Conservation (phyloP, 2,113 vertebrate species). For the Heterotilapia buettikoferi region DNA sequence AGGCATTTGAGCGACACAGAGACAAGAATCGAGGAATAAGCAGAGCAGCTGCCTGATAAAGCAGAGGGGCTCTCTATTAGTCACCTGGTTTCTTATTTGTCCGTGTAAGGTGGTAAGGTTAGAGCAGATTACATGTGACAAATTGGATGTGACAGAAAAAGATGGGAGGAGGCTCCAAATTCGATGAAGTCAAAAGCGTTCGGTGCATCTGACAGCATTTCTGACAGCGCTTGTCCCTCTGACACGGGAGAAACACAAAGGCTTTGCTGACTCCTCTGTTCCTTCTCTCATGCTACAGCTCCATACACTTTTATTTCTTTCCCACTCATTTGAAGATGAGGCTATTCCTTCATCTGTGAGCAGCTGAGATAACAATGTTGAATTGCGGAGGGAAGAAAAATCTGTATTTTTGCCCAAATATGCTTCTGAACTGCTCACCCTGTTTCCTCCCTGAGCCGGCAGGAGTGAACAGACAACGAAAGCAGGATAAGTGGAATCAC, state of each 20-base stretch:
- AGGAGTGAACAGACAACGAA: neutral
- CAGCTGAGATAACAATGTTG: neutral
- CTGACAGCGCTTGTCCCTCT: conserved; percentile 47
- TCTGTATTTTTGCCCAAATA: neutral
- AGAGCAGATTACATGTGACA: conserved; percentile 32
- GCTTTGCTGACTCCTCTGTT: conserved; percentile 63
- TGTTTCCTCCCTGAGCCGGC: neutral
- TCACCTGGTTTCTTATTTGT: conserved; percentile 34
- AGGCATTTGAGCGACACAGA: conserved; percentile 16
- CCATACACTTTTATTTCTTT: neutral
- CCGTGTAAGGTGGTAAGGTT: conserved; percentile 3
- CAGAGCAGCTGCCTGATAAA: neutral
- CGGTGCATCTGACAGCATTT: conserved; percentile 47
- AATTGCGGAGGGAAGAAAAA: neutral
- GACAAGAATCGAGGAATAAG: neutral
- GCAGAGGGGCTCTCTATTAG: neutral
- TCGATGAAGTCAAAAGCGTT: conserved; percentile 18
- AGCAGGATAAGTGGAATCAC: neutral
- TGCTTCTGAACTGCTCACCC: neutral
- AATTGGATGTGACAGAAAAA: conserved; percentile 4
- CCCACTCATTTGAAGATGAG: conserved; percentile 6
- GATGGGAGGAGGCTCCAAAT: neutral
- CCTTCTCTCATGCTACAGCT: conserved; percentile 21
- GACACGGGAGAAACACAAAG: conserved; percentile 37
- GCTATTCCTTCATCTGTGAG: neutral